A percentile compares a stretch with the other conserved stretches of the same genome.
These are phyloP conservation scores for Chelon auratus DNA, from an alignment of 2,797 vertebrate genomes.

Conservation along the genomic window DNA sequence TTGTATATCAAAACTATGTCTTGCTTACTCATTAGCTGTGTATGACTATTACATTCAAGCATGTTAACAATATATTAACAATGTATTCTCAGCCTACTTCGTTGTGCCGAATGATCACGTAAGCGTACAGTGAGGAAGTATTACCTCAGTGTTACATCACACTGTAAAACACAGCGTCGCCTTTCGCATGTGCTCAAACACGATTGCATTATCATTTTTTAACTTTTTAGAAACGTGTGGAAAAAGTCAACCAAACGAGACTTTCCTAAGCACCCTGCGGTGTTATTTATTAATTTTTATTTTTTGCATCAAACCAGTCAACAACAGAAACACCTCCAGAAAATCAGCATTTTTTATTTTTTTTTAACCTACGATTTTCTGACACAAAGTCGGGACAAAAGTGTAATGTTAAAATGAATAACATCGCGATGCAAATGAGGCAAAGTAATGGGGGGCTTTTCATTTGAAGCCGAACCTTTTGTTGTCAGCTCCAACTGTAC, in stretches of 20 bases:
- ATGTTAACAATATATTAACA: constrained; percentile 14
- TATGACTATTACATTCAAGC: not conserved
- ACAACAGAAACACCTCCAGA: constrained; percentile 55
- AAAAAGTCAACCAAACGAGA: constrained; percentile 52
- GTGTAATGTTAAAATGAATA: constrained; percentile 77
- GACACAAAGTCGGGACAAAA: constrained; percentile 74
- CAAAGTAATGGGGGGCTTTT: constrained; percentile 73
- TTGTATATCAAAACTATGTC: not conserved
- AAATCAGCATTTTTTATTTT: constrained; percentile 50
- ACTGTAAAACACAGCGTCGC: constrained; percentile 48
- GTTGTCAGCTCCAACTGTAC: constrained; percentile 83
- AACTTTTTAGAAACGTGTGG: constrained; percentile 47
- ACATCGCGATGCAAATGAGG: constrained; percentile 81
- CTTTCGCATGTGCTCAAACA: constrained; percentile 57
- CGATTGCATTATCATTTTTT: constrained; percentile 68
- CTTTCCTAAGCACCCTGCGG: constrained; percentile 57
- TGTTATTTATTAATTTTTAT: constrained; percentile 73
- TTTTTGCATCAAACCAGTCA: constrained; percentile 73
- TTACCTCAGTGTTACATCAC: constrained; percentile 79
- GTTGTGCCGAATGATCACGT: constrained; percentile 49
- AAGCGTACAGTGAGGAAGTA: constrained; percentile 48
- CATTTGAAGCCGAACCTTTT: constrained; percentile 85
- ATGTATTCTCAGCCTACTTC: constrained; percentile 29
- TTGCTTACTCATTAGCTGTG: constrained; percentile 3
- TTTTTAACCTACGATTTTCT: constrained; percentile 59